Evolutionary conservation across 2,113 vertebrate species (phyloP).

Genomic region (Amphiprion ocellaris): DNA sequence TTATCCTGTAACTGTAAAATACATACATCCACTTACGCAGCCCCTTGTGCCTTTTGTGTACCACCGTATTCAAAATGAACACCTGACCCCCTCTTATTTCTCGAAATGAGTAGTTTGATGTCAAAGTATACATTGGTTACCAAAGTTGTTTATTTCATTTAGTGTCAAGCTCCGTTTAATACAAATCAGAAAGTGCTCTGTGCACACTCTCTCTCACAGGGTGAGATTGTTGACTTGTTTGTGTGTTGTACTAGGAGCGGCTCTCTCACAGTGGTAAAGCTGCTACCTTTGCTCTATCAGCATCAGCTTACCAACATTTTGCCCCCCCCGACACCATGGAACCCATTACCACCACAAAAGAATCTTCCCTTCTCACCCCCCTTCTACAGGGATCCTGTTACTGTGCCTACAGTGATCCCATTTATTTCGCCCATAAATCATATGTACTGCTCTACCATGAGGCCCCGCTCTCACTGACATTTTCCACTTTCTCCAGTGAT

Average conservation of each 20-base stretch:
- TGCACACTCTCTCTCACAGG: background rate
- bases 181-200: too few relatives aligned
- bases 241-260: slow-evolving; percentile 35
- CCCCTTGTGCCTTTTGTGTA: too few relatives aligned
- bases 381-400: slow-evolving; percentile 52
- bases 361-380: slow-evolving; percentile 6
- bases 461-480: slow-evolving; percentile 43
- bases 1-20: too few relatives aligned
- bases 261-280: slow-evolving; percentile 38
- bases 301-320: slow-evolving; percentile 68
- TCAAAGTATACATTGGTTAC: too few relatives aligned
- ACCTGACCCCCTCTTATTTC: too few relatives aligned
- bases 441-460: slow-evolving; percentile 26
- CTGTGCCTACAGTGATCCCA: slow-evolving; percentile 59
- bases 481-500: slow-evolving; percentile 42
- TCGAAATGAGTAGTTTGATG: too few relatives aligned
- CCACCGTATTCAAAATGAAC: too few relatives aligned
- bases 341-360: slow-evolving; percentile 43
- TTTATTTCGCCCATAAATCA: slow-evolving; percentile 71
- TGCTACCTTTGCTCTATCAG: slow-evolving; percentile 51
- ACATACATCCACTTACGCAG: too few relatives aligned
- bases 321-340: slow-evolving; percentile 10
- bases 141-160: too few relatives aligned
- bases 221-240: slow-evolving; percentile 41
- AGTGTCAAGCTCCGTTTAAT: too few relatives aligned